These are phyloP conservation scores for Heterodera schachtii DNA, from an alignment of 1,140 invertebrate species.

Conservation along the genomic window DNA sequence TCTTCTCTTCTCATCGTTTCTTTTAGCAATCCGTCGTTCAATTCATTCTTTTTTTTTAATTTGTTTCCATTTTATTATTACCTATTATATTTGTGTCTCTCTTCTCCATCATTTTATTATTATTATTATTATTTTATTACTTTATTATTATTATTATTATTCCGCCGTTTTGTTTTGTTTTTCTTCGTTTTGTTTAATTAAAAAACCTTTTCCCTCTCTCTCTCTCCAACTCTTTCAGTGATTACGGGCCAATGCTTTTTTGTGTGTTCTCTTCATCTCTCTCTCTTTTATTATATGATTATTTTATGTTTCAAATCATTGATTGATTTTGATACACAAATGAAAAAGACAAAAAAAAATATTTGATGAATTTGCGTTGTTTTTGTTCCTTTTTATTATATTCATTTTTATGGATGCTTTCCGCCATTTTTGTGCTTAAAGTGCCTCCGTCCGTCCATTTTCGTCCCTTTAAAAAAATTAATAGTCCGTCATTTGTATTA, in stretches of 20 bases:
- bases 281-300: not conserved
- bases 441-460: no score
- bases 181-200: not conserved
- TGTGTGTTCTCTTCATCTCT: not conserved
- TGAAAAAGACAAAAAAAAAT: not conserved
- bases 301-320: no score
- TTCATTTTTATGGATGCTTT: no score
- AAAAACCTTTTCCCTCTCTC: not conserved
- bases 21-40: not conserved
- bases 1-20: not conserved
- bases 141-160: no score
- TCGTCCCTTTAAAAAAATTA: no score
- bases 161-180: no score
- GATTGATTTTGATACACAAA: not conserved
- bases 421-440: no score
- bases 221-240: not conserved
- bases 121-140: not conserved
- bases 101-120: not conserved
- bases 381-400: no score
- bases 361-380: no score
- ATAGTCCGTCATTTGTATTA: no score
- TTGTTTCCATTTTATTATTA: not conserved
- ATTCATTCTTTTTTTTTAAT: not conserved
- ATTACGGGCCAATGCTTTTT: not conserved
- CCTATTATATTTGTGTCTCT: conserved; percentile 2